Evolutionary conservation across 2,113 vertebrate species (phyloP), one percentile per base, ranked within the genome.

Genomic region (Oreocharis arfaki): DNA sequence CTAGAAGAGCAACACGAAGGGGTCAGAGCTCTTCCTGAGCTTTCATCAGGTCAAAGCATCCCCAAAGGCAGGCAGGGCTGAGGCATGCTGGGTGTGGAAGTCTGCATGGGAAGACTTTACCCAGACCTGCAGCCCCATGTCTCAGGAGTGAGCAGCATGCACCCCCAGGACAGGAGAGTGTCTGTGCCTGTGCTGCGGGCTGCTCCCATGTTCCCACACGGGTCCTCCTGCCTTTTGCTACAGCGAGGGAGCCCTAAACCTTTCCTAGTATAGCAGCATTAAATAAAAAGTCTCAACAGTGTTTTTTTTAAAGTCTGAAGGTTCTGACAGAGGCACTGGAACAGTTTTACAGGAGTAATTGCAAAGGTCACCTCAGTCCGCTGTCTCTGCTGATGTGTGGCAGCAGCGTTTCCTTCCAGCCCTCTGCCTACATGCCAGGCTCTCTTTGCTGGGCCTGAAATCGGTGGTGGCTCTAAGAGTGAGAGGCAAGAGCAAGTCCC

Each of bases 151-250:
- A 76, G 37, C 44, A 63, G 49, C 9, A 23, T 13, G 30, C 9
- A 27, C 17, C 64, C 55, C 50, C 19, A 22, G 74, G 60, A 60
- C n/a, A 59, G 80, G 27, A 3, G 3, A 39, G 39, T 4, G 37
- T 17, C 57, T 14, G 28, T 64, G 70, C 49, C 50, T 13, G 35
- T 3, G 9, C 76, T 16, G 3, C 0, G 0, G 56, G 39, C 53
- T 82, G 46, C 42, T 69, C 39, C 42, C 1, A 0, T 3, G 52
- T 26, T 80, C 2, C 0, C 50, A 16, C 20, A 3, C 42, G 35
- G 20, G 3, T 39, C 35, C 63, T 65, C 42, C 60, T 41, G 52
- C 39, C 39, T 75, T 57, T 39, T 55, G 39, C 52, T 28, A 16
- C 28, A 78, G 9, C 21, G 12, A 30, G 64, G 49, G 17, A 92